Percentiles rank a stretch among this genome's conserved stretches.
phyloP scores from a whole-genome alignment of 2,113 vertebrate species.

The Pithys albifrons region DNA sequence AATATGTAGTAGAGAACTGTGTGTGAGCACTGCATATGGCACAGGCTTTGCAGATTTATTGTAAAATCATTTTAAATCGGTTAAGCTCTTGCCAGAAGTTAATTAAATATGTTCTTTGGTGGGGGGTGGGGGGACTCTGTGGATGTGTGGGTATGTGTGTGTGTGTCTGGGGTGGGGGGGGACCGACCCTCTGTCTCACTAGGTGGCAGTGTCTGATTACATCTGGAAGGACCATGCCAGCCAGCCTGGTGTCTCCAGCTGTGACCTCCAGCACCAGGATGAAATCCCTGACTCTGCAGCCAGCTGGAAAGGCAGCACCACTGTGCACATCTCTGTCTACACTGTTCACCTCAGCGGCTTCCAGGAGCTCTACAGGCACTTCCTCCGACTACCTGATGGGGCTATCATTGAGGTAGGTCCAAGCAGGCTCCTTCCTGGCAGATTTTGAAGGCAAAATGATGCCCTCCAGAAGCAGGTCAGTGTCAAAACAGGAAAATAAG shows the following conservation, averaged over 20 bases:
- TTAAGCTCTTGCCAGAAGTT: constrained; percentile 72
- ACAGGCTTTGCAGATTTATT: constrained; percentile 68
- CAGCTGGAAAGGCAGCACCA: constrained; percentile 53
- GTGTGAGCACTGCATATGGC: constrained; percentile 64
- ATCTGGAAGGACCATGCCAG: constrained; percentile 79
- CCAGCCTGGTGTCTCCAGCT: constrained; percentile 49
- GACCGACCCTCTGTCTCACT: constrained; percentile 61
- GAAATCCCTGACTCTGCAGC: neutral
- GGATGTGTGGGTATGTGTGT: neutral
- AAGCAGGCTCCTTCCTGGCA: neutral
- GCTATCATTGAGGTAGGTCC: constrained; percentile 87
- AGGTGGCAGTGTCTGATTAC: constrained; percentile 92
- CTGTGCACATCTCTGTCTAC: constrained; percentile 80
- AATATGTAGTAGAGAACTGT: constrained; percentile 46
- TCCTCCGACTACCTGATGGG: constrained; percentile 86
- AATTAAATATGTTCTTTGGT: constrained; percentile 70
- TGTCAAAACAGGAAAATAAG: neutral
- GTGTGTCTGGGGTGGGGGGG: neutral
- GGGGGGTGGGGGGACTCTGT: neutral
- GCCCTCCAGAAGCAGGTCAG: neutral
- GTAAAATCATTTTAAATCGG: constrained; percentile 71
- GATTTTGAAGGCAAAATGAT: neutral
- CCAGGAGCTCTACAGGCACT: constrained; percentile 83
- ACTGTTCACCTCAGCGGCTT: constrained; percentile 83
- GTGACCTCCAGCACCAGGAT: constrained; percentile 51